A percentile compares a stretch with the other conserved stretches of the same genome.
Evolutionary conservation across 1,140 invertebrate species (phyloP).

Genomic region (Telenomus remus): DNA sequence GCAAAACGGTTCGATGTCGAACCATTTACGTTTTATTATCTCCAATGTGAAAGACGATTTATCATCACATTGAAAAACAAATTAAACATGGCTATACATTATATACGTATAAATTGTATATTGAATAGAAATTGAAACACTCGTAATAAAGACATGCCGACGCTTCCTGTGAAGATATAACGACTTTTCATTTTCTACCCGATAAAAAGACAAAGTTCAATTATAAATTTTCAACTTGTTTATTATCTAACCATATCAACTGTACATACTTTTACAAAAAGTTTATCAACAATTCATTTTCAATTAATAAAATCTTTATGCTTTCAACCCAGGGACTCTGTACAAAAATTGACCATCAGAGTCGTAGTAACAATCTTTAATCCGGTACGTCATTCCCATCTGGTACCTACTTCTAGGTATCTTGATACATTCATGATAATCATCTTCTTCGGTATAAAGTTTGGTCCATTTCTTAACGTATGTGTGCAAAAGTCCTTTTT

Average conservation of each 20-base stretch:
- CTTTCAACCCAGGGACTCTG: slow-evolving; percentile 78
- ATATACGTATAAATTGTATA: slow-evolving; percentile 72
- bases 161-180: slow-evolving; percentile 68
- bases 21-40: slow-evolving; percentile 43
- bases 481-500: slow-evolving; percentile 26
- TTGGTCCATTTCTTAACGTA: slow-evolving; percentile 59
- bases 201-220: too few relatives aligned
- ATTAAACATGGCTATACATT: slow-evolving; percentile 72
- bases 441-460: slow-evolving; percentile 39
- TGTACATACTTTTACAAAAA: too few relatives aligned
- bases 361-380: slow-evolving; percentile 86
- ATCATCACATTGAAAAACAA: slow-evolving; percentile 69
- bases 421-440: slow-evolving; percentile 79
- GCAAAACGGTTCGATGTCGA: slow-evolving; percentile 26
- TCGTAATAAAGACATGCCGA: slow-evolving; percentile 74
- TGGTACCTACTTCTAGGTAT: slow-evolving; percentile 80
- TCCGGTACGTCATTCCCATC: slow-evolving; percentile 80
- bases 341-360: slow-evolving; percentile 85
- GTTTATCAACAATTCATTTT: not conserved
- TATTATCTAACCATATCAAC: too few relatives aligned
- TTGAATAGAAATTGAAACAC: slow-evolving; percentile 73
- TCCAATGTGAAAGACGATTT: slow-evolving; percentile 65
- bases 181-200: too few relatives aligned
- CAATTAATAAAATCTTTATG: slow-evolving; percentile 1
- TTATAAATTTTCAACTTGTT: too few relatives aligned